Base-by-base conservation (phyloP, 1,140 invertebrate genomes). In the Polyergus mexicanus region DNA sequence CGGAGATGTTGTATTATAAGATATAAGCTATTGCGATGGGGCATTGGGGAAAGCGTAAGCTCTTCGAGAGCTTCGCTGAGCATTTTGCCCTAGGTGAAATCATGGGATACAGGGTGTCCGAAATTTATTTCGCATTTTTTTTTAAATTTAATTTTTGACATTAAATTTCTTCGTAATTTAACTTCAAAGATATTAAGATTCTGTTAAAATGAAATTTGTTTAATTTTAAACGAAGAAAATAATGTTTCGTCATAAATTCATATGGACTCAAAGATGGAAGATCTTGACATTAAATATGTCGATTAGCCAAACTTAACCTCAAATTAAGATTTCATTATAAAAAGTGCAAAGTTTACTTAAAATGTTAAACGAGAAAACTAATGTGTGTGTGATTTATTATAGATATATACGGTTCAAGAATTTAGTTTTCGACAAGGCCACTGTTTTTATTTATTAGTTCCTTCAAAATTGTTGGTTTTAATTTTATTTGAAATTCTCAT, bases 1-100 rank as follows among this genome's bases (percentile, higher is more conserved):
- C 16, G 65, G 76, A 11, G 76, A 19, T 66, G 56, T 38, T 72
- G 58, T 74, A 54, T 80, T 78, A 72, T 62, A 69, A 80, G 63
- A 32, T 74, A 54, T 54, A 83, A 83, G 68, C 19, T 74, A 72
- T 47, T 72, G 54, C 78, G n/a, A 69, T 32, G 32, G 16, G 41
- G n/a, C 11, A 22, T 28, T 3, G 38, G 25, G 19, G 25, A 60
- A 58, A 74, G 25, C 35, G 77, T 44, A 54, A 69, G 76, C 28
- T 65, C 16, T 66, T 68, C 54, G 38, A 28, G 47, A 80, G 22
- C 35, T 81, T 71, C 41, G n/a, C 25, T 16, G 65, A 3, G 25
- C 35, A 35, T 56, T 22, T 13, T 2, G 66, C 38, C 11, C 16
- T 11, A 11, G 19, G 51, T 38, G 19, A 72, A 22, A 68, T 13